Percentiles rank a stretch among this genome's conserved stretches.
phyloP scores from a whole-genome alignment of 2,113 vertebrate genomes.

The Sapajus apella region DNA sequence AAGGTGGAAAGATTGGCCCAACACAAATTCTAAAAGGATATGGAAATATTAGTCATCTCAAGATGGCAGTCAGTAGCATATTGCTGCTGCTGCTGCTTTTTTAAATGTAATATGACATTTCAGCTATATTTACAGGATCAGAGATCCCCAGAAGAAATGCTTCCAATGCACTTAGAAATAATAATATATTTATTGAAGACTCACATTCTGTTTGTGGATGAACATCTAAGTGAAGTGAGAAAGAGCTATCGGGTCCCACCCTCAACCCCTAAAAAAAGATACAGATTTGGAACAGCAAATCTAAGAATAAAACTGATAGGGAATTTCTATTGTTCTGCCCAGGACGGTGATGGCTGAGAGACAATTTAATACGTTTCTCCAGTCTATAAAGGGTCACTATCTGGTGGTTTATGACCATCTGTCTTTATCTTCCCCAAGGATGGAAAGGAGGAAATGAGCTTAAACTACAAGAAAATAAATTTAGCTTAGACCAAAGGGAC shows the following conservation, averaged over 20 bases:
- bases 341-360: background rate
- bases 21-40: background rate
- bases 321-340: slow-evolving; percentile 11
- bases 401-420: slow-evolving; percentile 47
- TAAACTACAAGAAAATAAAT: slow-evolving; percentile 50
- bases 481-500: slow-evolving; percentile 30
- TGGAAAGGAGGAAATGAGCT: slow-evolving; percentile 45
- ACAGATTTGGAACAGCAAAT: background rate
- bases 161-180: background rate
- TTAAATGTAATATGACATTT: background rate
- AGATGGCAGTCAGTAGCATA: background rate
- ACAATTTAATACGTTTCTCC: slow-evolving; percentile 37
- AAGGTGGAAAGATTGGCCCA: background rate
- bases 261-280: background rate
- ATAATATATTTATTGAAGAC: background rate
- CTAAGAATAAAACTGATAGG: slow-evolving; percentile 23
- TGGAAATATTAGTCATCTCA: background rate
- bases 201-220: slow-evolving; percentile 3
- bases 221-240: background rate
- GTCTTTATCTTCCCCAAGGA: slow-evolving; percentile 42
- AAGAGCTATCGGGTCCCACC: background rate
- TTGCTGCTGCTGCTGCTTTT: background rate
- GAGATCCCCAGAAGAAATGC: background rate
- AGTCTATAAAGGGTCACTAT: slow-evolving; percentile 38
- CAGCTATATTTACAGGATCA: background rate